Evolutionary conservation across 2,888 invertebrate genomes (phyloP).

Genomic region (Aphelenchoides bicaudatus): DNA sequence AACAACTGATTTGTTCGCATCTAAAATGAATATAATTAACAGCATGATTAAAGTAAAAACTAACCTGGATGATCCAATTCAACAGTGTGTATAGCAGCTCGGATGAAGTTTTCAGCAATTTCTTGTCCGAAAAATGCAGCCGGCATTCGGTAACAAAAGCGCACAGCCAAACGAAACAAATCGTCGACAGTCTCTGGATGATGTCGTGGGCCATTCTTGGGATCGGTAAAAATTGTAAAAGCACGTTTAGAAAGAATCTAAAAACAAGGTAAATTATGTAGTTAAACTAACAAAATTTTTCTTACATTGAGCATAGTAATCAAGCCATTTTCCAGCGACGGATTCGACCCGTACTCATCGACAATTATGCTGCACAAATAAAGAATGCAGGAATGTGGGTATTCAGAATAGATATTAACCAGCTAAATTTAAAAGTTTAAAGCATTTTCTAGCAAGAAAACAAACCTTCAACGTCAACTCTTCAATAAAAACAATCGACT

Average conservation of each 20-base stretch:
- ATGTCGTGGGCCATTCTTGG: slow-evolving; percentile 75
- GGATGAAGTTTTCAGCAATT: slow-evolving; percentile 73
- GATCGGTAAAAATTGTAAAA: slow-evolving; percentile 71
- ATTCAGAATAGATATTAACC: slow-evolving; percentile 71
- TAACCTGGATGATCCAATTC: slow-evolving; percentile 71
- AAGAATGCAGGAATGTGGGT: slow-evolving; percentile 80
- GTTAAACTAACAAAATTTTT: slow-evolving; percentile 16
- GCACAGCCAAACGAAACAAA: slow-evolving; percentile 75
- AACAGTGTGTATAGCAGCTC: slow-evolving; percentile 78
- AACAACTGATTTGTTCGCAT: slow-evolving; percentile 81
- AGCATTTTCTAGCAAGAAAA: slow-evolving; percentile 4
- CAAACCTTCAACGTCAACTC: slow-evolving; percentile 76
- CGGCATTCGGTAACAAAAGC: slow-evolving; percentile 81
- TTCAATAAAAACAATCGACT: slow-evolving; percentile 74
- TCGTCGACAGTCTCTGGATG: slow-evolving; percentile 98
- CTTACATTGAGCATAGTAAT: slow-evolving; percentile 77
- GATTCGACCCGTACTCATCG: slow-evolving; percentile 77
- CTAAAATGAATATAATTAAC: too few species aligned
- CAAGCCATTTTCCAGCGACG: slow-evolving; percentile 74
- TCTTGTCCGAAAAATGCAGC: slow-evolving; percentile 76
- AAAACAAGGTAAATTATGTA: not conserved
- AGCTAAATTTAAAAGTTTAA: slow-evolving; percentile 64
- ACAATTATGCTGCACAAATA: slow-evolving; percentile 76
- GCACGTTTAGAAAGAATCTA: slow-evolving; percentile 19
- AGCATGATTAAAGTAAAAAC: too few species aligned